phyloP scores from a whole-genome alignment of 30 jellyfish, hydroid and myxozoan species.

The Rhopilema esculentum region DNA sequence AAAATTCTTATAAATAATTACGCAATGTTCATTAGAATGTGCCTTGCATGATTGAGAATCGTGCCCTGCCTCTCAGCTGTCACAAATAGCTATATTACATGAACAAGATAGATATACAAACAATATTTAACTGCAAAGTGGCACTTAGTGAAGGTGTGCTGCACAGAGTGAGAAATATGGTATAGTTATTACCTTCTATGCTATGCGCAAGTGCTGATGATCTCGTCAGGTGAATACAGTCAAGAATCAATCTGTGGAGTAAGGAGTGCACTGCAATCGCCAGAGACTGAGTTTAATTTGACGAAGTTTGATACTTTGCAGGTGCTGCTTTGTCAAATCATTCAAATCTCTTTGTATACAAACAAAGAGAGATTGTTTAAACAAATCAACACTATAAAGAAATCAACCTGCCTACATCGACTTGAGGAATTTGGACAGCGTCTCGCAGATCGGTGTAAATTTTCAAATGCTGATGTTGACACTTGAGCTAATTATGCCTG shows the following conservation, averaged over 20 bases:
- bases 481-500: background rate
- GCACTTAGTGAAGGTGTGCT: too few relatives aligned
- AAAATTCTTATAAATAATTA: too few relatives aligned
- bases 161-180: too few relatives aligned
- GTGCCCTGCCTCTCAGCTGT: background rate
- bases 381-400: background rate
- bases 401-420: slow-evolving; percentile 15
- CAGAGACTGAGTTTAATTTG: background rate
- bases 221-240: background rate
- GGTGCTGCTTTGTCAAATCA: background rate
- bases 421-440: background rate
- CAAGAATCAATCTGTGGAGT: background rate
- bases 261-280: background rate
- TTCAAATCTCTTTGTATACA: background rate
- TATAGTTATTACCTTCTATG: too few relatives aligned
- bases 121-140: too few relatives aligned
- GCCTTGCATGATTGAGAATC: too few relatives aligned
- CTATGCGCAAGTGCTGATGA: too few relatives aligned
- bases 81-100: too few relatives aligned
- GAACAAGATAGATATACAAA: too few relatives aligned
- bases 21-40: background rate
- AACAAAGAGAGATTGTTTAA: slow-evolving; percentile 23
- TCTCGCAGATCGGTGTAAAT: background rate
- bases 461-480: background rate
- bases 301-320: background rate